phyloP scores from a whole-genome alignment of 2,797 vertebrate species.

The Gorsachius magnificus region DNA sequence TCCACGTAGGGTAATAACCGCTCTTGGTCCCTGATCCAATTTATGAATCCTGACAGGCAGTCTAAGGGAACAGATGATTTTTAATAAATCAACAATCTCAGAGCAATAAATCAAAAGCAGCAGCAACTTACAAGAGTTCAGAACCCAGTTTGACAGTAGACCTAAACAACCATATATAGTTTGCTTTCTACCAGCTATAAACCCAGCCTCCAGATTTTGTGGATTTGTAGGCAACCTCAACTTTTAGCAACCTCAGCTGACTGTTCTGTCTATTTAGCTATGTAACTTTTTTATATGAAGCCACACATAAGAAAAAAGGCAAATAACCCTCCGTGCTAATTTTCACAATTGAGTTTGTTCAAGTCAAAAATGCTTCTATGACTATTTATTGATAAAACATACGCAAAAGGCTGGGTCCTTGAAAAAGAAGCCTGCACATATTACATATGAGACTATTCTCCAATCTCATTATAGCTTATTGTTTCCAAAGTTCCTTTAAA shows the following conservation, averaged over 20 bases:
- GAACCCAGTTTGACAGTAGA: background rate
- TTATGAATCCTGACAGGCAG: conserved; percentile 32
- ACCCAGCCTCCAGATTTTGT: background rate
- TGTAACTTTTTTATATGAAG: background rate
- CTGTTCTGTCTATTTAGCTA: background rate
- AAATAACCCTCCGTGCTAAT: background rate
- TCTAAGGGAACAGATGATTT: conserved; percentile 14
- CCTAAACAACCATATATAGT: background rate
- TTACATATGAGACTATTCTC: background rate
- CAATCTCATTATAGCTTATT: background rate
- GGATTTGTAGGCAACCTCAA: background rate
- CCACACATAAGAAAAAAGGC: background rate
- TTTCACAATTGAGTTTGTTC: background rate
- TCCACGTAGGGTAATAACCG: background rate
- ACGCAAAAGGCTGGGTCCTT: background rate
- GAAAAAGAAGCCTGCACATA: background rate
- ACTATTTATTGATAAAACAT: background rate
- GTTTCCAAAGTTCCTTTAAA: background rate
- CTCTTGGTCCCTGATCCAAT: conserved; percentile 27
- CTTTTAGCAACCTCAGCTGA: background rate
- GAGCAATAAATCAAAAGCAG: conserved; percentile 32
- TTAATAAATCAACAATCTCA: conserved; percentile 51
- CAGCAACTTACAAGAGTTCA: background rate
- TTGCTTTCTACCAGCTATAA: background rate
- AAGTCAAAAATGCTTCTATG: background rate